Percentiles rank a stretch among this genome's conserved stretches.
Evolutionary conservation across 2,113 vertebrate genomes (phyloP).

Genomic region (Neoarius graeffei): DNA sequence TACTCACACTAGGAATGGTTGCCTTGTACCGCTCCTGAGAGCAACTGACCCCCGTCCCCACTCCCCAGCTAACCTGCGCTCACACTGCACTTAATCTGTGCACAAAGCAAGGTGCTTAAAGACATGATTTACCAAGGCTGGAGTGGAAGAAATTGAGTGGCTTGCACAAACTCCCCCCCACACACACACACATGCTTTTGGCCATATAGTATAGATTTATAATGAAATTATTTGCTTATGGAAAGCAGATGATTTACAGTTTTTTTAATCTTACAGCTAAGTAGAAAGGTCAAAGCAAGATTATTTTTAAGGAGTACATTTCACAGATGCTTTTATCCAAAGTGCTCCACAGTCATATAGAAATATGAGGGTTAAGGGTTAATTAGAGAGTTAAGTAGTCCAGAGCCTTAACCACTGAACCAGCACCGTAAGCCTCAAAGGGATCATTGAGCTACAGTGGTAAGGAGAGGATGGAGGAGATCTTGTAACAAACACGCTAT

Average conservation of each 20-base stretch:
- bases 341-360: not conserved
- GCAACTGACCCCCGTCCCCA: no score
- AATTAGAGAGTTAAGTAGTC: not conserved
- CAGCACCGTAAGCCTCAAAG: not conserved
- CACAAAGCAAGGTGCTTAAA: not conserved
- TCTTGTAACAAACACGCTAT: not conserved
- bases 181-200: not conserved
- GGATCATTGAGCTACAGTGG: not conserved
- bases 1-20: no score
- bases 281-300: not conserved
- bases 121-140: not conserved
- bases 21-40: no score
- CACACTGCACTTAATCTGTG: not conserved
- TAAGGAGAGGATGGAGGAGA: constrained; percentile 6
- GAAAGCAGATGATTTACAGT: not conserved
- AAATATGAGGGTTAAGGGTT: not conserved
- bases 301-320: not conserved
- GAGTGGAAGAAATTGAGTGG: not conserved
- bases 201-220: not conserved
- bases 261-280: not conserved
- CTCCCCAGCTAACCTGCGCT: no score
- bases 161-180: not conserved
- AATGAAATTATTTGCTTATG: not conserved
- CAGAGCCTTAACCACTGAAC: not conserved
- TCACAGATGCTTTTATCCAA: not conserved